A percentile compares a stretch with the other conserved stretches of the same genome.
Conservation (phyloP, 2,888 invertebrate genomes). For the Campoplex capitator region DNA sequence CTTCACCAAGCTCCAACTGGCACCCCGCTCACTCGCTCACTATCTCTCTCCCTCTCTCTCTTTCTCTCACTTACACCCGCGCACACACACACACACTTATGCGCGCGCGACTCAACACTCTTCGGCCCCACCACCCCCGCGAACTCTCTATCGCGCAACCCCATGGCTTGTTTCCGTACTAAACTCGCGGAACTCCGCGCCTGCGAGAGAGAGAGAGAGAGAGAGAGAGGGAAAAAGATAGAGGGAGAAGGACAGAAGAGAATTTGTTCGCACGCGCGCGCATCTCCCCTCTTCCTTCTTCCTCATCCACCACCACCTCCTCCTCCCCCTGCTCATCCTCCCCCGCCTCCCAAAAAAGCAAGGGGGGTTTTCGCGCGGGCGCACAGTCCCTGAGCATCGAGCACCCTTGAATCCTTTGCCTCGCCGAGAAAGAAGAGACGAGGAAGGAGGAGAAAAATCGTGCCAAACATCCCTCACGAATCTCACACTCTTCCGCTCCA, state of each 20-base stretch:
- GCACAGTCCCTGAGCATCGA: constrained; percentile 63
- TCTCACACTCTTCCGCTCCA: constrained; percentile 8
- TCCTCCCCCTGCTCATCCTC: constrained; percentile 8
- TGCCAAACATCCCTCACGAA: constrained; percentile 42
- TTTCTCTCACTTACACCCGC: too few relatives aligned
- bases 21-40: constrained; percentile 70
- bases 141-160: constrained; percentile 50
- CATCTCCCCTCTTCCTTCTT: constrained; percentile 62
- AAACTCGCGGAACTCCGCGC: constrained; percentile 15
- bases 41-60: constrained; percentile 14
- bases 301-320: neutral
- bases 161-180: constrained; percentile 52
- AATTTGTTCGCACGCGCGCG: constrained; percentile 57
- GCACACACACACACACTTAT: neutral
- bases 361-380: constrained; percentile 63
- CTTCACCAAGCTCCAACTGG: constrained; percentile 76
- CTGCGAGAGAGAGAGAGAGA: constrained; percentile 34
- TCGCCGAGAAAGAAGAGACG: constrained; percentile 31
- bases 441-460: constrained; percentile 1
- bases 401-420: constrained; percentile 70
- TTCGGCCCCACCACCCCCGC: constrained; percentile 32
- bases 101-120: constrained; percentile 29
- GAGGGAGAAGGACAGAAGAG: constrained; percentile 21
- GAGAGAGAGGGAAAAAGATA: constrained; percentile 12
- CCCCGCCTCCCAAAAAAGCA: constrained; percentile 41